Percentiles rank a stretch among this genome's conserved stretches.
Evolutionary conservation across 2,888 invertebrate genomes (phyloP).

Genomic region (Conus canariensis): DNA sequence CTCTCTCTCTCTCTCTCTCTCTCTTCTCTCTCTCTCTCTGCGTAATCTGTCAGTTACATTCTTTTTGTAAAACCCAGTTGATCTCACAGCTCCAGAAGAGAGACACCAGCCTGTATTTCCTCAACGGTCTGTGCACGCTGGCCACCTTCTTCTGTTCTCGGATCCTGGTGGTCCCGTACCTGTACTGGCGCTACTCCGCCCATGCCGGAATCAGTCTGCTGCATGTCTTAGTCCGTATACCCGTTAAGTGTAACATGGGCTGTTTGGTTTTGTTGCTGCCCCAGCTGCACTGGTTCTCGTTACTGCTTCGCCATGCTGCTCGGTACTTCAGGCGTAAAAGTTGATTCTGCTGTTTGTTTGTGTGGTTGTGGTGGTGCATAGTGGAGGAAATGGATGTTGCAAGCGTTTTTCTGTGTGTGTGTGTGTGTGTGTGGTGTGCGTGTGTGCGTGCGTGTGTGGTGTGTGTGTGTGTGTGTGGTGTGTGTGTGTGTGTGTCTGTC

Average conservation of each 20-base stretch:
- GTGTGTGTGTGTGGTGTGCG: no score
- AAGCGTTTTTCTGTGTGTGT: no score
- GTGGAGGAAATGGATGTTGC: no score
- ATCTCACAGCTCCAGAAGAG: neutral
- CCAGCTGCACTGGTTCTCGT: neutral
- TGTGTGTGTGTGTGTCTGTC: no score
- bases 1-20: no score
- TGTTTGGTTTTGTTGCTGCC: neutral
- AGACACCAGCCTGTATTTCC: neutral
- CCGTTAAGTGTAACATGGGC: neutral
- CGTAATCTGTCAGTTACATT: no score
- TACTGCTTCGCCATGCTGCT: neutral
- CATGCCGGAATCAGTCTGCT: neutral
- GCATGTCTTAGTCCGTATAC: neutral
- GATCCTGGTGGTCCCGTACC: neutral
- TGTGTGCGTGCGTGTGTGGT: no score
- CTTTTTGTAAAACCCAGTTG: no score
- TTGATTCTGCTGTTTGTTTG: neutral
- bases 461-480: no score
- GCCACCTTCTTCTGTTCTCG: neutral
- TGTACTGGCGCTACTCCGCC: constrained; percentile 3
- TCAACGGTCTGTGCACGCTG: neutral
- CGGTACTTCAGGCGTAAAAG: neutral
- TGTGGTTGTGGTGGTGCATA: neutral
- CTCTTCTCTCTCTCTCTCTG: no score